A percentile compares a stretch with the other conserved stretches of the same genome.
These are phyloP conservation scores for Pseudeuparius sepicola DNA, from an alignment of 2,888 invertebrate species.

Conservation along the genomic window DNA sequence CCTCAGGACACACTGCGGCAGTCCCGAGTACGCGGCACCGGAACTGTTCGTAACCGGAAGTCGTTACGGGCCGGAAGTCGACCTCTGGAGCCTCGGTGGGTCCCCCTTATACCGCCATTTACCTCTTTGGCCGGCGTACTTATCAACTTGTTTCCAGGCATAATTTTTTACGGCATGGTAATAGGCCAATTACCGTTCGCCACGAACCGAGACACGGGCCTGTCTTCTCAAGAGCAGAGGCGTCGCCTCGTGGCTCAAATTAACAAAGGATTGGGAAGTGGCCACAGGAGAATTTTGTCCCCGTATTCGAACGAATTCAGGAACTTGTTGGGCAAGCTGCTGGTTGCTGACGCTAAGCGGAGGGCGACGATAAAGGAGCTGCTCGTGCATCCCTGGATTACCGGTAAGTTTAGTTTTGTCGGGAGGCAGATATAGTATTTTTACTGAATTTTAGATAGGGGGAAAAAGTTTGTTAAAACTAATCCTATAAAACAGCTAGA, in stretches of 20 bases:
- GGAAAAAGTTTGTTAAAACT: slow-evolving; percentile 42
- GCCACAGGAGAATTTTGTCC: slow-evolving; percentile 46
- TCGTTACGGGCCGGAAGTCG: slow-evolving; percentile 65
- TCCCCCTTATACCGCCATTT: no score
- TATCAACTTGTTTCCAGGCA: no score
- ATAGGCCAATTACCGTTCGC: slow-evolving; percentile 62
- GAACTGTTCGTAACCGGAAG: slow-evolving; percentile 60
- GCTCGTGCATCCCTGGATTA: slow-evolving; percentile 50
- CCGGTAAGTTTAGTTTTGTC: no score
- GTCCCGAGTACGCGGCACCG: slow-evolving; percentile 71
- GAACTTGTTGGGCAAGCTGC: slow-evolving; percentile 43
- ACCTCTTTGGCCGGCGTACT: no score
- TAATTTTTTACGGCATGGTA: slow-evolving; percentile 67
- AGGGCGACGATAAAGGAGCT: slow-evolving; percentile 50
- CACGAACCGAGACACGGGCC: slow-evolving; percentile 34
- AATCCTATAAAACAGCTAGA: slow-evolving; percentile 40
- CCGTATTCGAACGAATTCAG: slow-evolving; percentile 39
- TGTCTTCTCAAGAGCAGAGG: slow-evolving; percentile 46
- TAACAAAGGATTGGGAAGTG: slow-evolving; percentile 51
- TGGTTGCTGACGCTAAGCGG: slow-evolving; percentile 45
- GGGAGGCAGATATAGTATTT: no score
- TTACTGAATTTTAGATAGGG: no score
- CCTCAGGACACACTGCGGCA: slow-evolving; percentile 68
- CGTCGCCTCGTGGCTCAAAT: slow-evolving; percentile 54
- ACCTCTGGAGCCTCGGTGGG: slow-evolving; percentile 62